A percentile compares a stretch with the other conserved stretches of the same genome.
These are phyloP conservation scores for Thermophis baileyi DNA, from an alignment of 2,113 vertebrate species.

Conservation along the genomic window DNA sequence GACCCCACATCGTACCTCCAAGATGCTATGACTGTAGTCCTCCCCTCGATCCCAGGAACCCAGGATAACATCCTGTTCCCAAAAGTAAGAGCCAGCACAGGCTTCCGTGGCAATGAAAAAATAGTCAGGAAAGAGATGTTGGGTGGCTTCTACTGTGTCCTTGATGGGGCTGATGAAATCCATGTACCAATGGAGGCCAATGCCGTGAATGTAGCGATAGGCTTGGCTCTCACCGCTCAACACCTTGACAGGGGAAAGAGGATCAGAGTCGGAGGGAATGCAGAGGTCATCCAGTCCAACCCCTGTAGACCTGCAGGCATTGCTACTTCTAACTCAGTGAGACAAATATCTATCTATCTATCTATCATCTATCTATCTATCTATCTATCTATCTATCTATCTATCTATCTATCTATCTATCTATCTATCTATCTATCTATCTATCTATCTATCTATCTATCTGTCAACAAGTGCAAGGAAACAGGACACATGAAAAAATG, in stretches of 20 bases:
- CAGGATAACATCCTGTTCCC: conserved; percentile 81
- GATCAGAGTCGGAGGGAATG: neutral
- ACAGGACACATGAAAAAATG: too few relatives aligned
- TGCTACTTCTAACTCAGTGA: neutral
- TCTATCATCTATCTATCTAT: too few relatives aligned
- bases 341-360: too few relatives aligned
- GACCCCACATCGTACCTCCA: conserved; percentile 45
- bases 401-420: too few relatives aligned
- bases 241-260: conserved; percentile 68
- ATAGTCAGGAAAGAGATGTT: conserved; percentile 83
- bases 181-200: conserved; percentile 91
- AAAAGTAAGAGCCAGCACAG: conserved; percentile 72
- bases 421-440: too few relatives aligned
- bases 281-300: neutral
- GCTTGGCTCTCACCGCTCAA: conserved; percentile 76
- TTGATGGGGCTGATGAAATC: conserved; percentile 78
- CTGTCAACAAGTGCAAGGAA: too few relatives aligned
- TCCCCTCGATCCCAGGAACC: conserved; percentile 89
- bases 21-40: conserved; percentile 85
- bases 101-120: conserved; percentile 90
- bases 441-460: too few relatives aligned
- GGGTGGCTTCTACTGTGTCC: conserved; percentile 76
- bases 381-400: too few relatives aligned
- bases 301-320: neutral
- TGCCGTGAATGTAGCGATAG: conserved; percentile 80